phyloP scores from a whole-genome alignment of 2,113 vertebrate species.

The Variabilichromis moorii region DNA sequence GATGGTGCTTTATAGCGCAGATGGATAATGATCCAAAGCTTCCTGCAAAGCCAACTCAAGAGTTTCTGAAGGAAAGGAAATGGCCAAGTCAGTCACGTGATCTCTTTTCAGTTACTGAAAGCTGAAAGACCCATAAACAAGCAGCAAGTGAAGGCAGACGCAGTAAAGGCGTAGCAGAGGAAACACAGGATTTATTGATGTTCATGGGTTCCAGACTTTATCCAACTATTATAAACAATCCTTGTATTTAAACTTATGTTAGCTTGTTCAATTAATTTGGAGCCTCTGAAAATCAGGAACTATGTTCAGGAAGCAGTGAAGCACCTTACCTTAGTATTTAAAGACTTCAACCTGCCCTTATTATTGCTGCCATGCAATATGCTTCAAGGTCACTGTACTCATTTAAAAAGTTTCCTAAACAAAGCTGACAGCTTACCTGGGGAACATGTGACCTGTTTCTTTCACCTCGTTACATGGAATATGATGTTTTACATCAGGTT shows the following conservation, averaged over 20 bases:
- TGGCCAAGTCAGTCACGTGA: background rate
- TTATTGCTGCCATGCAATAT: background rate
- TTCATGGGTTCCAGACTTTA: background rate
- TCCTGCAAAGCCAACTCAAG: background rate
- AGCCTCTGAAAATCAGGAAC: background rate
- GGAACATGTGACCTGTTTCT: conserved; percentile 97
- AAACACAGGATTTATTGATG: background rate
- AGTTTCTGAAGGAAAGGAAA: background rate
- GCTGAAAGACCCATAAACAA: background rate
- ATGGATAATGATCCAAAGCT: background rate
- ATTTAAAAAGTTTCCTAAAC: background rate
- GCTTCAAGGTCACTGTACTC: background rate
- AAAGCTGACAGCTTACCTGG: conserved; percentile 73
- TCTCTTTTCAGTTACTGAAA: background rate
- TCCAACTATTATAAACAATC: background rate
- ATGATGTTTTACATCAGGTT: conserved; percentile 93
- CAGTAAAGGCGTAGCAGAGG: background rate
- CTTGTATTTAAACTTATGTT: background rate
- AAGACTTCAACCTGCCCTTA: background rate
- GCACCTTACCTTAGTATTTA: background rate
- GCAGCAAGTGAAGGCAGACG: background rate
- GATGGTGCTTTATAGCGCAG: background rate
- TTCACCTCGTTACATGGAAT: conserved; percentile 96
- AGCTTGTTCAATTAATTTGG: background rate
- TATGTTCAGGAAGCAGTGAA: background rate